Conservation (phyloP, 2,113 vertebrate species). For the Ahaetulla prasina region DNA sequence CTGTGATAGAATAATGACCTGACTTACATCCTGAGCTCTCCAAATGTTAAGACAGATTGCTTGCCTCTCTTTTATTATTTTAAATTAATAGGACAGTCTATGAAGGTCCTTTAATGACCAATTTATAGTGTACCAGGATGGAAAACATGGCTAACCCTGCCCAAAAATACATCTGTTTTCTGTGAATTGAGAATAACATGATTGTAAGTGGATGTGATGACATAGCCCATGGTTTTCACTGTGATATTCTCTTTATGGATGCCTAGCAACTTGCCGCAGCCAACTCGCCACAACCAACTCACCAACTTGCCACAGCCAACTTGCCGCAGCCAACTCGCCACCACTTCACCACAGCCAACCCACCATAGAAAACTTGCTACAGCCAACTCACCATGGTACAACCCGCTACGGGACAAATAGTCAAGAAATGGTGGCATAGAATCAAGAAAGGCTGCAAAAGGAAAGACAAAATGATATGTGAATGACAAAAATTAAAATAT, state of each 20-base stretch:
- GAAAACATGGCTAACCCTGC: neutral
- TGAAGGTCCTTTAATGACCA: neutral
- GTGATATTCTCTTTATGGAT: neutral
- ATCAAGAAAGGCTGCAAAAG: neutral
- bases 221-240: neutral
- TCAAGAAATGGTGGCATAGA: neutral
- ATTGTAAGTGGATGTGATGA: neutral
- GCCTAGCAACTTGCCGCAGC: neutral
- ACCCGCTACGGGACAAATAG: neutral
- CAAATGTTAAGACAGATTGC: neutral
- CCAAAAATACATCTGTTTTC: neutral
- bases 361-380: neutral
- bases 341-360: neutral
- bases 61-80: neutral
- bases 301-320: too few species aligned
- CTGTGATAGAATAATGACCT: neutral
- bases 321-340: neutral
- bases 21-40: neutral
- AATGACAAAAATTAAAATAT: neutral
- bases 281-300: neutral
- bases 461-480: neutral
- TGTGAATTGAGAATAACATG: neutral
- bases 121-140: neutral
- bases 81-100: neutral
- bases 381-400: neutral